Evolutionary conservation across 2,888 invertebrate genomes (phyloP).

Genomic region (Lagria hirta): DNA sequence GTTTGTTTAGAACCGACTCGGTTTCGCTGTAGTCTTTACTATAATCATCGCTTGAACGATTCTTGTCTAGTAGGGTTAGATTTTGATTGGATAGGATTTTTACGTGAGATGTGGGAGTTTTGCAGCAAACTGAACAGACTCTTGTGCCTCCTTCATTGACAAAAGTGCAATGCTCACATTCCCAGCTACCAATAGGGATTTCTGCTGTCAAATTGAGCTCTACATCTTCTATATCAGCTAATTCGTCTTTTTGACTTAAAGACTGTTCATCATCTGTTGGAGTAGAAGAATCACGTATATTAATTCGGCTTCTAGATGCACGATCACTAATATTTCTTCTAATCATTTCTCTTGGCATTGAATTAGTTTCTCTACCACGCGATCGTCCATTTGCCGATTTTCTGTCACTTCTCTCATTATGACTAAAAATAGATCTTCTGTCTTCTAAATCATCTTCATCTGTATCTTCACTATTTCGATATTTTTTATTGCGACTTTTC

Average conservation of each 20-base stretch:
- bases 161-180: slow-evolving; percentile 88
- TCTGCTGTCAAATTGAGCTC: too few relatives aligned
- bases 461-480: slow-evolving; percentile 55
- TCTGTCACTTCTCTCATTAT: slow-evolving; percentile 41
- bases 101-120: slow-evolving; percentile 62
- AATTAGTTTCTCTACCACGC: slow-evolving; percentile 40
- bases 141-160: slow-evolving; percentile 78
- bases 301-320: slow-evolving; percentile 40
- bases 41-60: slow-evolving; percentile 48
- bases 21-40: slow-evolving; percentile 53
- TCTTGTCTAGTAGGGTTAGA: slow-evolving; percentile 33
- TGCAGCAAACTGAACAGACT: slow-evolving; percentile 84
- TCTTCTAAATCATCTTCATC: slow-evolving; percentile 55
- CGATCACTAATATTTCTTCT: slow-evolving; percentile 39
- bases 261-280: slow-evolving; percentile 46
- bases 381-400: slow-evolving; percentile 42
- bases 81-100: slow-evolving; percentile 32
- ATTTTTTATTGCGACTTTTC: slow-evolving; percentile 55
- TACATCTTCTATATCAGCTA: slow-evolving; percentile 41
- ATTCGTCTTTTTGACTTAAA: slow-evolving; percentile 39
- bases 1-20: slow-evolving; percentile 49
- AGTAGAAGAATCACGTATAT: slow-evolving; percentile 42
- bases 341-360: slow-evolving; percentile 45
- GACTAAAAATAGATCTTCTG: slow-evolving; percentile 49
- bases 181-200: slow-evolving; percentile 68